Evolutionary conservation across 2,113 vertebrate species (phyloP).

Genomic region (Rhodinocichla rosea): DNA sequence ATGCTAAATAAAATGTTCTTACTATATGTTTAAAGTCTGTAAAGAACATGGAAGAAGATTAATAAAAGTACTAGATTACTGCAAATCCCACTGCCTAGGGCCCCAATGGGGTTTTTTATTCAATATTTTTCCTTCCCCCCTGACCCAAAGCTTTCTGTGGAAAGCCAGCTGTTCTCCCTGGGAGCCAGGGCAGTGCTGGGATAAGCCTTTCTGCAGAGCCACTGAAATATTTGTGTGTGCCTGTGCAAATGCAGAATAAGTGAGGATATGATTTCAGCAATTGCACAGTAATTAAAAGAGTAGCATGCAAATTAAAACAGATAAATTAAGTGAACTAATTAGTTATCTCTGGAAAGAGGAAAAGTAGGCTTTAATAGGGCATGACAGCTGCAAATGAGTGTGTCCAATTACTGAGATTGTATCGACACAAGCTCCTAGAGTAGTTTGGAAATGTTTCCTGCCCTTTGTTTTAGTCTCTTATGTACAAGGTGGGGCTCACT

Average conservation of each 20-base stretch:
- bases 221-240: not conserved
- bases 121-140: not conserved
- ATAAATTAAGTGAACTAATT: conserved; percentile 26
- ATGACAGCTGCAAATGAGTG: not conserved
- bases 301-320: not conserved
- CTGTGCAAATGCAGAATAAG: not conserved
- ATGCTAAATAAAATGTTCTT: conserved; percentile 38
- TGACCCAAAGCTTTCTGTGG: not conserved
- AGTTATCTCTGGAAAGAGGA: not conserved
- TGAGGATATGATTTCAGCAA: not conserved
- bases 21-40: conserved; percentile 11
- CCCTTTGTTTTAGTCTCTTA: not conserved
- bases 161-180: not conserved
- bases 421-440: not conserved
- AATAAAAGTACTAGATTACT: conserved; percentile 50
- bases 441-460: not conserved
- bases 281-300: not conserved
- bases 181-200: not conserved
- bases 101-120: not conserved
- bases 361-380: not conserved
- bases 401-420: not conserved
- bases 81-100: conserved; percentile 57
- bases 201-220: not conserved
- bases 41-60: conserved; percentile 52
- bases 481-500: not conserved